Base-by-base conservation (phyloP, 2,113 vertebrate genomes). In the Brachypodius melanocephalos region DNA sequence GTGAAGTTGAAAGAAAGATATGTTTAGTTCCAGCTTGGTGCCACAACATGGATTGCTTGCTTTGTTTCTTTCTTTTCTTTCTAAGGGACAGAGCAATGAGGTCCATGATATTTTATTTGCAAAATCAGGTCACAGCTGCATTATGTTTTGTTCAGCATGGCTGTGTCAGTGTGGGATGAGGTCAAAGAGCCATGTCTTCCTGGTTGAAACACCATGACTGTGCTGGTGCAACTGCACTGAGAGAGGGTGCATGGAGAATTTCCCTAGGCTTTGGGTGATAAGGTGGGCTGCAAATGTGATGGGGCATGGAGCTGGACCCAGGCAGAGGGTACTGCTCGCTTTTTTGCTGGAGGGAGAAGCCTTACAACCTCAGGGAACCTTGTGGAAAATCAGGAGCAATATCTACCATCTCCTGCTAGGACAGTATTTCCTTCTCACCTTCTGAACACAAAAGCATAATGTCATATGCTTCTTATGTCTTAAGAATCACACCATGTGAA, bases 21-120 rank as follows among this genome's bases (percentile, higher is more conserved):
- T 94, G 36, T 67, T 97, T 93, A 51, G 14, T 61, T 96, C 72
- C 76, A 95, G 75, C 82, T 92, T 80, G 68, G 48, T 95, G 79
- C 45, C 68, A 54, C 48, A 74, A 80, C 22, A 52, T 57, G 22
- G 12, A 10, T 36, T 88, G 63, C 43, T 84, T 92, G 11, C 14
- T 76, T 85, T 82, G 48, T 32, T 52, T 45, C 45, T 67, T 48
- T 68, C n/a, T 78, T 68, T 68, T 79, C 40, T 90, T 84, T 42
- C 43, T 71, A 38, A 74, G 13, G 51, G 74, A 32, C 61, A 52
- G 79, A 84, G 43, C 36, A 63, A 36, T 77, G 63, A 86, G 48
- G 31, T 79, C 72, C 36, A 36, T 76, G 80, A 29, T 8, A 36
- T 77, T 88, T 77, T 88, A 34, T 93, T 91, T 93, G 36, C 55